Base-by-base conservation (phyloP, 2,797 vertebrate genomes). In the Sciaenops ocellatus region DNA sequence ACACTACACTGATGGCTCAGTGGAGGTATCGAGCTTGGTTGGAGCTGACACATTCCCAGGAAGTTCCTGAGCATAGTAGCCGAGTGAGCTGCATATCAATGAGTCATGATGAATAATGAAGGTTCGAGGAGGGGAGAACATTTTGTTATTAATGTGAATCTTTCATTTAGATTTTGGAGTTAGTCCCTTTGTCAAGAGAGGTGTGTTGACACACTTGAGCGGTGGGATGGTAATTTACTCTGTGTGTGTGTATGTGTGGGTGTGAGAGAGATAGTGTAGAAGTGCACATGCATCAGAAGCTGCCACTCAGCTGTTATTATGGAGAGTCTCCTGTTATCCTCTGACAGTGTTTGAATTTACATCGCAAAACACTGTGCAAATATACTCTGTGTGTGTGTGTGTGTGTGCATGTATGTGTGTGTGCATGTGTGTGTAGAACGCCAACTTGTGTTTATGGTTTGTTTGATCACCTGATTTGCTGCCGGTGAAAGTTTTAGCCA, bases 41-140 rank as follows among this genome's bases (percentile, higher is more conserved):
- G 64, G 69, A 75, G 80, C 68, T 85, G 83, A 74, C 46, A 71
- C 73, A 69, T 78, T 78, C 79, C 42, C 66, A 65, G 78, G 81
- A 89, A 83, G 83, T 85, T 90, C 81, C 68, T 52, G 73, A 80
- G 47, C 61, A 48, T n/a, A 71, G 79, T 79, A 85, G 74, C 8
- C 30, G 59, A 65, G 72, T 52, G 86, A 87, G 88, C 73, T 73
- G 85, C 86, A 90, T 93, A 72, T 83, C 79, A 93, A 92, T 89
- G 85, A 89, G 80, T 69, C 78, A 18, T 83, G 85, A 86, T 90
- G 88, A 94, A 93, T 91, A 91, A 91, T 90, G 80, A 92, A 89
- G 86, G 69, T 78, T 89, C 16, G 42, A 80, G 83, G 78, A 75
- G 73, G 66, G 69, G 63, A 82, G 78, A 85, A 51, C 76, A 83